Conservation (phyloP, 2,888 invertebrate species). For the Nipponacmea schrenckii region DNA sequence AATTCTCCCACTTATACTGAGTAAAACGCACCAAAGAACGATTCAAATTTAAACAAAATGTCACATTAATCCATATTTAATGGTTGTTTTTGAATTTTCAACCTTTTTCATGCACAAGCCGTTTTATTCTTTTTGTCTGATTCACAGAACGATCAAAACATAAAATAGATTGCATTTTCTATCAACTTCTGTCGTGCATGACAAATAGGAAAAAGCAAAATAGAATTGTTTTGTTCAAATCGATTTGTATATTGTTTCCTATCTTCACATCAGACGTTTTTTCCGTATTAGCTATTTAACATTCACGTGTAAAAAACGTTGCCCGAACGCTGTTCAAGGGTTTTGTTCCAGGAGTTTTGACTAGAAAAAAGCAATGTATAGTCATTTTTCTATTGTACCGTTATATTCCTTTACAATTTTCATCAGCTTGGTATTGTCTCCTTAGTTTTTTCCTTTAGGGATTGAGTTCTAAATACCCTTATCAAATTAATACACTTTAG, state of each 20-base stretch:
- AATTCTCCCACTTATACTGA: too few relatives aligned
- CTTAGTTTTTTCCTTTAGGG: background rate
- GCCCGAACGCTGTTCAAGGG: background rate
- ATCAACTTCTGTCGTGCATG: slow-evolving; percentile 2
- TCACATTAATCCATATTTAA: too few relatives aligned
- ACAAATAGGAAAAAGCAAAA: background rate
- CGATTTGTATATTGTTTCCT: slow-evolving; percentile 7
- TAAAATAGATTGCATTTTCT: background rate
- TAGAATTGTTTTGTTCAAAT: slow-evolving; percentile 1
- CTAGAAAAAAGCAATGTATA: slow-evolving; percentile 2
- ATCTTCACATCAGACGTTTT: background rate
- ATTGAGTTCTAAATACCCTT: slow-evolving; percentile 1
- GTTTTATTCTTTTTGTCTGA: slow-evolving; percentile 1
- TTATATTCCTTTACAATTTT: slow-evolving; percentile 6
- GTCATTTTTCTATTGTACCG: slow-evolving; percentile 1
- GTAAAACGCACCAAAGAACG: too few relatives aligned
- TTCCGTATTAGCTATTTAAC: background rate
- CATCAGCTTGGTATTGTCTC: background rate
- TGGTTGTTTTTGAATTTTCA: too few relatives aligned
- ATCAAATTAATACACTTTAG: slow-evolving; percentile 8
- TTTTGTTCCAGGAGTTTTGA: background rate
- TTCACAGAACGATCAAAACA: background rate
- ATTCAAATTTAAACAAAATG: too few relatives aligned
- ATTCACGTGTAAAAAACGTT: background rate
- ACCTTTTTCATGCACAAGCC: background rate